Percentiles rank a stretch among this genome's conserved stretches.
These are phyloP conservation scores for Cyclopterus lumpus DNA, from an alignment of 2,797 vertebrate species.

Conservation along the genomic window DNA sequence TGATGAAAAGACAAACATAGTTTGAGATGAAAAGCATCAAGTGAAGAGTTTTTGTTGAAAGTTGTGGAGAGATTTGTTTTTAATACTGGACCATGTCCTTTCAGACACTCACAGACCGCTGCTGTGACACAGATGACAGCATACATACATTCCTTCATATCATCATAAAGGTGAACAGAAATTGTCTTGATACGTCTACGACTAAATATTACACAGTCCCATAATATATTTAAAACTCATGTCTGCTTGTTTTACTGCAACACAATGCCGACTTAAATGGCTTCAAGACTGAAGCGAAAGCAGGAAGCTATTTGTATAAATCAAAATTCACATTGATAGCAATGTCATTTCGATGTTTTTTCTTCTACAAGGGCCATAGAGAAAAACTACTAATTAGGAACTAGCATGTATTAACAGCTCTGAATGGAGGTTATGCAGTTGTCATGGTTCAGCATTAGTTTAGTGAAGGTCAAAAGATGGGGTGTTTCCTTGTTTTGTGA, in stretches of 20 bases:
- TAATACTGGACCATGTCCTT: constrained; percentile 69
- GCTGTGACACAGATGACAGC: not conserved
- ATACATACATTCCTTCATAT: not conserved
- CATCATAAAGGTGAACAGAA: not conserved
- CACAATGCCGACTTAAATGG: constrained; percentile 32
- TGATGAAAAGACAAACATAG: constrained; percentile 64
- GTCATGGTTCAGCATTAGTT: constrained; percentile 69
- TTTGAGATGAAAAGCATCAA: constrained; percentile 53
- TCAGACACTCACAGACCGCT: constrained; percentile 15
- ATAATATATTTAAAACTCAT: not conserved
- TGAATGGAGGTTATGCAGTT: constrained; percentile 19
- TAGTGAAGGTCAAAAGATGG: not conserved
- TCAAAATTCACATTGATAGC: constrained; percentile 50
- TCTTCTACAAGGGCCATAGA: constrained; percentile 29
- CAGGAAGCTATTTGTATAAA: constrained; percentile 30
- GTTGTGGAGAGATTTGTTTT: constrained; percentile 22
- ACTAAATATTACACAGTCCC: not conserved
- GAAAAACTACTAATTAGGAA: constrained; percentile 19
- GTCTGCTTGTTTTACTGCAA: constrained; percentile 14
- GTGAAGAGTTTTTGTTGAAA: constrained; percentile 39
- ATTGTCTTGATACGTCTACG: not conserved
- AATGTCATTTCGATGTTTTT: constrained; percentile 46
- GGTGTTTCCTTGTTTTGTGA: constrained; percentile 5
- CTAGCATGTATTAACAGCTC: constrained; percentile 13
- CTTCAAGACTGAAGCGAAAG: constrained; percentile 32